Base-by-base conservation (phyloP, 2,888 invertebrate species). In the Petrolisthes manimaculis region DNA sequence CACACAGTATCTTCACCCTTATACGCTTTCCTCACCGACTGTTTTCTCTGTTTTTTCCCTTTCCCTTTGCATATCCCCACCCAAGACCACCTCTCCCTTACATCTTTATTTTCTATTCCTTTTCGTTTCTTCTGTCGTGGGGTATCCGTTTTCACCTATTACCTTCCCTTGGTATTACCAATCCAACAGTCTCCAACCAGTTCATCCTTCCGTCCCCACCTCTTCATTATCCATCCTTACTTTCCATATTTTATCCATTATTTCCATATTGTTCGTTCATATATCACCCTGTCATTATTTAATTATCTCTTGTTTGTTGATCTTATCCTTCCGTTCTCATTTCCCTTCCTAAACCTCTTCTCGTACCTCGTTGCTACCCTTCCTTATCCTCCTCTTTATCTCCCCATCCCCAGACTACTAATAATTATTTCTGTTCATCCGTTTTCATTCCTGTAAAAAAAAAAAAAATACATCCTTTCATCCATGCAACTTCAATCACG, bases 191-290 rank as follows among this genome's bases (percentile, higher is more conserved):
- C 77, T 77, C 69, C 77, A n/a, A 77, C 21, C 77, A n/a, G 12
- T 77, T 24, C 21, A 18, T 77, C 77, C 21, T 24, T 77, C 77
- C 21, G 12, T 77, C 77, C 21, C 24, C 3, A 14, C 21, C 24
- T 77, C 77, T 77, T 24, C 21, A 14, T 77, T 24, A n/a, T n/a
- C n/a, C 77, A n/a, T 24, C 21, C 77, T 77, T 24, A 12, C 77
- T 77, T 24, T 77, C 77, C 21, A 12, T 77, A 14, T 77, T 24
- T 77, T 24, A n/a, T 24, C 21, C 77, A n/a, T 24, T 77, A 14
- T 3, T 12, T 77, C 77, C 21, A 12, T 77, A 14, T 79, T 21
- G 21, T 53, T 4, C 54, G 12, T n/a, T 67, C 37, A 18, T 67
- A 12, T 67, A 1, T 77, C 77, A n/a, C 24, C 21, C 77, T 77